Evolutionary conservation across 2,888 invertebrate genomes (phyloP).

Genomic region (Electrophaes corylata): DNA sequence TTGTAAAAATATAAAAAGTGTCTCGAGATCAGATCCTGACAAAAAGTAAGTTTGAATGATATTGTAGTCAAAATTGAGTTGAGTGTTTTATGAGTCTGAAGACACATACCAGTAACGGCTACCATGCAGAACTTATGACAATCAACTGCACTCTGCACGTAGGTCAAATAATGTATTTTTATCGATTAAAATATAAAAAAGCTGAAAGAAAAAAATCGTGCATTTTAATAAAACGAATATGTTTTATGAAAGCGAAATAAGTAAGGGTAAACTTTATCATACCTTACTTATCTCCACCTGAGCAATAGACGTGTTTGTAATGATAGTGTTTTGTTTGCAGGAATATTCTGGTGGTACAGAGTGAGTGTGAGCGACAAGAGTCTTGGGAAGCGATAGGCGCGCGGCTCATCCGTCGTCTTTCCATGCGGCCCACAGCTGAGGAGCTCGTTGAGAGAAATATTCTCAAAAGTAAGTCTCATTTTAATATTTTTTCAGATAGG

Average conservation of each 20-base stretch:
- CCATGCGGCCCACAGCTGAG: slow-evolving; percentile 98
- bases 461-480: slow-evolving; percentile 92
- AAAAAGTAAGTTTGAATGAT: slow-evolving; percentile 2
- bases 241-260: too few relatives aligned
- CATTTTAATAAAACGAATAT: too few relatives aligned
- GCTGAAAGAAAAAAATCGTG: too few relatives aligned
- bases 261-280: too few relatives aligned
- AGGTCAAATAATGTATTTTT: background rate
- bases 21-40: background rate
- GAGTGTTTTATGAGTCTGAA: background rate
- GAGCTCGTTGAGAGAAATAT: slow-evolving; percentile 99
- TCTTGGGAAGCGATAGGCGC: slow-evolving; percentile 97
- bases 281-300: background rate
- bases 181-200: background rate
- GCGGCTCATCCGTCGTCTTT: slow-evolving; percentile 96
- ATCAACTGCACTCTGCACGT: too few relatives aligned
- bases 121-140: background rate
- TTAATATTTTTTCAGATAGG: too few relatives aligned
- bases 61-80: too few relatives aligned
- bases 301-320: background rate
- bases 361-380: slow-evolving; percentile 95
- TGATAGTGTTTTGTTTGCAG: slow-evolving; percentile 68
- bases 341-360: slow-evolving; percentile 96
- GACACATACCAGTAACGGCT: too few relatives aligned
- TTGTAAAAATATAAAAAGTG: background rate